phyloP scores from a whole-genome alignment of 2,888 invertebrate species.

The Laothoe populi region DNA sequence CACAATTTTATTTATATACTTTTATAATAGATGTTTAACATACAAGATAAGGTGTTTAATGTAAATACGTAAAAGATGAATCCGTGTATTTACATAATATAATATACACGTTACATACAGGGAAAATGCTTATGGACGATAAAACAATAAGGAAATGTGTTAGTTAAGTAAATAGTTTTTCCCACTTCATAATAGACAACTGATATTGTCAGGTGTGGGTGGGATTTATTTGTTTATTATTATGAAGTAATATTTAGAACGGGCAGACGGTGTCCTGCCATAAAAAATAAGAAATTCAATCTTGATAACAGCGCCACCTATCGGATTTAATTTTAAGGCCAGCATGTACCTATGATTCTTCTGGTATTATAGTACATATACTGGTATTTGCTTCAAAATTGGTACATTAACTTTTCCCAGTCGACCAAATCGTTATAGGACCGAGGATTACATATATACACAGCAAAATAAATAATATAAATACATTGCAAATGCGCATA shows the following conservation, averaged over 20 bases:
- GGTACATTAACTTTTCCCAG: too few species aligned
- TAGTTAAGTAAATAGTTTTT: neutral
- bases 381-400: too few species aligned
- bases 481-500: slow-evolving; percentile 27
- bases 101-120: slow-evolving; percentile 25
- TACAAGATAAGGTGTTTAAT: neutral
- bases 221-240: neutral
- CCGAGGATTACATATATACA: neutral
- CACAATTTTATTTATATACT: slow-evolving; percentile 5
- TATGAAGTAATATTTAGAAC: too few species aligned
- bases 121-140: slow-evolving; percentile 1
- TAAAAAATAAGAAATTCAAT: too few species aligned
- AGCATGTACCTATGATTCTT: too few species aligned
- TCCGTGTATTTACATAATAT: neutral
- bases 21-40: too few species aligned
- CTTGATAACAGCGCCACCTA: too few species aligned
- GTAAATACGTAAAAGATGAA: neutral
- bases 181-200: neutral
- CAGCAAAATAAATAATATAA: slow-evolving; percentile 7
- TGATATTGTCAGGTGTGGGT: neutral
- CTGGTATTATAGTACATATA: too few species aligned
- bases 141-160: neutral
- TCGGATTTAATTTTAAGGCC: too few species aligned
- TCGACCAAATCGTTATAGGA: neutral
- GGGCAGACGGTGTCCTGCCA: too few species aligned